phyloP scores from a whole-genome alignment of 2,797 vertebrate species.

The Melanotaenia boesemani region DNA sequence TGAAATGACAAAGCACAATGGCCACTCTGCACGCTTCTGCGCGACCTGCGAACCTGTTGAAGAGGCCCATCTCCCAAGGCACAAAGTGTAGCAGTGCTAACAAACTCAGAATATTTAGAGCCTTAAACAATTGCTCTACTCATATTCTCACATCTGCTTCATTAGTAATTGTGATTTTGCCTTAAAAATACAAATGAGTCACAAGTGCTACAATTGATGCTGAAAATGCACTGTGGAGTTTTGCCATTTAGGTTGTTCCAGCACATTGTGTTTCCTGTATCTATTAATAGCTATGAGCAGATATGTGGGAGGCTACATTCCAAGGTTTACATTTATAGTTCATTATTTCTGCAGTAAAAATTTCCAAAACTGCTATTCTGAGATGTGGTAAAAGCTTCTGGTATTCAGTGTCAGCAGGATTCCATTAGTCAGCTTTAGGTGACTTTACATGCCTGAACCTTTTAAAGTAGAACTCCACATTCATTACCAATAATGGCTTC shows the following conservation, averaged over 20 bases:
- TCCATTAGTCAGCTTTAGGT: slow-evolving; percentile 89
- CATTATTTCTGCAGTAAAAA: slow-evolving; percentile 78
- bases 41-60: slow-evolving; percentile 83
- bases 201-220: slow-evolving; percentile 31
- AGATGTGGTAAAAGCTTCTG: slow-evolving; percentile 80
- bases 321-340: slow-evolving; percentile 81
- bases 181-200: slow-evolving; percentile 43
- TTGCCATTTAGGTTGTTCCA: slow-evolving; percentile 49
- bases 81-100: slow-evolving; percentile 78
- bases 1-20: slow-evolving; percentile 88
- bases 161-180: slow-evolving; percentile 35
- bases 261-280: slow-evolving; percentile 38
- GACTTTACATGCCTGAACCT: slow-evolving; percentile 87
- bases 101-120: slow-evolving; percentile 80
- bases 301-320: slow-evolving; percentile 73
- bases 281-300: slow-evolving; percentile 72
- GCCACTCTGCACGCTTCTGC: slow-evolving; percentile 82
- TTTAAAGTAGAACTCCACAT: slow-evolving; percentile 89
- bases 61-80: slow-evolving; percentile 85
- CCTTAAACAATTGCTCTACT: slow-evolving; percentile 33
- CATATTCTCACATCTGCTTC: slow-evolving; percentile 41
- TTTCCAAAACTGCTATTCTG: slow-evolving; percentile 76
- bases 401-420: slow-evolving; percentile 82
- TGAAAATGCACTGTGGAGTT: slow-evolving; percentile 41
- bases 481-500: slow-evolving; percentile 89